Evolutionary conservation across 2,888 invertebrate species (phyloP).

Genomic region (Xestia sexstrigata): DNA sequence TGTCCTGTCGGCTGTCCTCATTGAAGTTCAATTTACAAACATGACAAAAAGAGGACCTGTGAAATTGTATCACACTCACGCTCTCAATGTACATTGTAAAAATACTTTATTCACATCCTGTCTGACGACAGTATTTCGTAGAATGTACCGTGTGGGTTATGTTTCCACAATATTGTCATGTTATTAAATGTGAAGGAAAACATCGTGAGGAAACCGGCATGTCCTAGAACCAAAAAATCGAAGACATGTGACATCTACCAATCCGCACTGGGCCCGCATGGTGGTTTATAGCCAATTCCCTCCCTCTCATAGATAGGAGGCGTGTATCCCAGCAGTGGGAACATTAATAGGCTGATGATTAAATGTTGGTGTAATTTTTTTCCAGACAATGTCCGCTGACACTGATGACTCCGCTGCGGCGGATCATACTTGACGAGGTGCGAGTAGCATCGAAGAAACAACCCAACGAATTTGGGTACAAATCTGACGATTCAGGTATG

Average conservation of each 20-base stretch:
- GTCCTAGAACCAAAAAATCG: too few relatives aligned
- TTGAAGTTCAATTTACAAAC: not conserved
- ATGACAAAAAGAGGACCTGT: not conserved
- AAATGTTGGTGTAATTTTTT: conserved; percentile 65
- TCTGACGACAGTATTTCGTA: not conserved
- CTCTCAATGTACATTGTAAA: not conserved
- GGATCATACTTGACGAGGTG: conserved; percentile 93
- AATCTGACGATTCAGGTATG: conserved; percentile 91
- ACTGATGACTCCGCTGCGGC: conserved; percentile 92
- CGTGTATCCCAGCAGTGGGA: too few relatives aligned
- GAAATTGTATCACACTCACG: conserved; percentile 3
- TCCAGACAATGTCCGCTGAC: conserved; percentile 93
- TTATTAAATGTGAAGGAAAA: conserved; percentile 26
- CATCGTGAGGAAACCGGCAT: too few relatives aligned
- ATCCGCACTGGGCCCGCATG: too few relatives aligned
- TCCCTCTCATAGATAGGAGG: too few relatives aligned
- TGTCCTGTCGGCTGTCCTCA: not conserved
- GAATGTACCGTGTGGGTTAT: conserved; percentile 2
- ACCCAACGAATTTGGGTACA: conserved; percentile 92
- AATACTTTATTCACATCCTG: conserved; percentile 29
- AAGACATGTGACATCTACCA: too few relatives aligned
- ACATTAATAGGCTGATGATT: too few relatives aligned
- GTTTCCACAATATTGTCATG: conserved; percentile 4
- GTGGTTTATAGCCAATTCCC: too few relatives aligned
- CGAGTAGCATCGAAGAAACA: conserved; percentile 91